Conservation (phyloP, 2,113 vertebrate genomes). For the Psilopogon haemacephalus region DNA sequence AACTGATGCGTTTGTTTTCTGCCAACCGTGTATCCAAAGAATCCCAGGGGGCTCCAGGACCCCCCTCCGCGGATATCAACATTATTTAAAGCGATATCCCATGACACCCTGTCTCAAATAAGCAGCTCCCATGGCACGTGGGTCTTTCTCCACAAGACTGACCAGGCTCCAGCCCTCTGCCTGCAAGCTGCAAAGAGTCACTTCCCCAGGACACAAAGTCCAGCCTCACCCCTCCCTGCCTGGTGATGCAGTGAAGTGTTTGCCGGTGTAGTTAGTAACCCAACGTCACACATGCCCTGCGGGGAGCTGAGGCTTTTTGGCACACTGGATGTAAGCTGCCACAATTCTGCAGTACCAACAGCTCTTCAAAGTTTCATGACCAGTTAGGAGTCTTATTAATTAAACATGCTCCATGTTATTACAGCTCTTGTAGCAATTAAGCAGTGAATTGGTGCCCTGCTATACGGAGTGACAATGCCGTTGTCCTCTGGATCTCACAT, state of each 20-base stretch:
- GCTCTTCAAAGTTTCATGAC: conserved; percentile 48
- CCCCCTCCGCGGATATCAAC: too few species aligned
- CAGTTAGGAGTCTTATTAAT: conserved; percentile 50
- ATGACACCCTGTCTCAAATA: not conserved
- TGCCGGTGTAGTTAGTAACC: accelerated
- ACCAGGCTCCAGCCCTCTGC: not conserved
- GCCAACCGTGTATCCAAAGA: too few species aligned
- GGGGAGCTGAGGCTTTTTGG: not conserved
- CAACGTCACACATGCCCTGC: not conserved
- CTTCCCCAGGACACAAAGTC: not conserved
- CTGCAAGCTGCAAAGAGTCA: not conserved
- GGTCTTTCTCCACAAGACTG: not conserved
- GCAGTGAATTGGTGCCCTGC: not conserved
- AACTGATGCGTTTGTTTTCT: too few species aligned
- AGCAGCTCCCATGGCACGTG: not conserved
- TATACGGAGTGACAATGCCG: not conserved
- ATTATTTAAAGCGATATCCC: too few species aligned
- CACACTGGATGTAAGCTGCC: not conserved
- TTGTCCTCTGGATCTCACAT: conserved; percentile 28
- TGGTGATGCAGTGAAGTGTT: accelerated
- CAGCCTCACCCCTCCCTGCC: not conserved
- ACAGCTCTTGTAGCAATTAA: conserved; percentile 50
- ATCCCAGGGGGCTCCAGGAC: too few species aligned
- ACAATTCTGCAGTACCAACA: not conserved
- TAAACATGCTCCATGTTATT: conserved; percentile 48